These are phyloP conservation scores for Oscheius sp. DNA, from an alignment of 2,888 invertebrate species.

Conservation along the genomic window DNA sequence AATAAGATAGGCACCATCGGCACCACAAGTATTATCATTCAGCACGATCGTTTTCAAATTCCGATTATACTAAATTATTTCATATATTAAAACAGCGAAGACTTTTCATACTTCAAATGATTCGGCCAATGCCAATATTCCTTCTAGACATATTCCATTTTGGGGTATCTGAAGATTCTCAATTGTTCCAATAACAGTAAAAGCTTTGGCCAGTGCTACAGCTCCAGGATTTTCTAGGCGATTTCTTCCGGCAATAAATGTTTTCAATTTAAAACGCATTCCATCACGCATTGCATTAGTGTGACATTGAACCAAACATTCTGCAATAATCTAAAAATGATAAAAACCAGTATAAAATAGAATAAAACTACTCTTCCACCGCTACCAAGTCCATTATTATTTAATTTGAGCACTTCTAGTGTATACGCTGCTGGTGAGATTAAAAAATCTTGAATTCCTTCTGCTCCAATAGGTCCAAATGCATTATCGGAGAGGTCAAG, in stretches of 20 bases:
- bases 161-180: conserved; percentile 94
- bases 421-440: conserved; percentile 87
- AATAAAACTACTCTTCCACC: conserved; percentile 80
- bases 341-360: background rate
- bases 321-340: conserved; percentile 23
- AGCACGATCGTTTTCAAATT: conserved; percentile 85
- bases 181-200: conserved; percentile 85
- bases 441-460: conserved; percentile 90
- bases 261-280: conserved; percentile 81
- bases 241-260: conserved; percentile 92
- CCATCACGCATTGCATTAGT: conserved; percentile 46
- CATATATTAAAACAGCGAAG: too few relatives aligned
- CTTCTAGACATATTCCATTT: conserved; percentile 91
- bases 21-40: conserved; percentile 91
- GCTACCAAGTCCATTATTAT: conserved; percentile 94
- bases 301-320: conserved; percentile 48
- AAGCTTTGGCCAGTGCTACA: conserved; percentile 85
- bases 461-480: conserved; percentile 92
- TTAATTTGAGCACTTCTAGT: conserved; percentile 85
- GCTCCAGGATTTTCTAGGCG: conserved; percentile 94
- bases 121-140: conserved; percentile 83
- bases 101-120: conserved; percentile 77
- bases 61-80: conserved; percentile 74
- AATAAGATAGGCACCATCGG: conserved; percentile 83
- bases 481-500: conserved; percentile 97